Evolutionary conservation across 2,888 invertebrate species (phyloP), one percentile per base, ranked within the genome.

Genomic region (Ophion ventricosus): DNA sequence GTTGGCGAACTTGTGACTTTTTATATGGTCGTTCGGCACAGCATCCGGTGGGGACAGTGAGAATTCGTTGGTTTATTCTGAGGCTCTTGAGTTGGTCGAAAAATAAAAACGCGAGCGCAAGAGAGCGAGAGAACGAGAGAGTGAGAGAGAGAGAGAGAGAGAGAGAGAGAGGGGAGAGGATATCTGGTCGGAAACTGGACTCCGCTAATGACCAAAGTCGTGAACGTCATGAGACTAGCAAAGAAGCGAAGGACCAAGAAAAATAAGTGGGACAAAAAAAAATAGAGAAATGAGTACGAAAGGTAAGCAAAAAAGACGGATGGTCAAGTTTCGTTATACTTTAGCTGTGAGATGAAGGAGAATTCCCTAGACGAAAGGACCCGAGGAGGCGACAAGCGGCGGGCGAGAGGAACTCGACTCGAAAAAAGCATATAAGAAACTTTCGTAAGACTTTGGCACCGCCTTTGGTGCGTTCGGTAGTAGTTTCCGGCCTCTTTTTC

Each of bases 191-290:
- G 82, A 79, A 76, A 81, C 75, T 75, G 72, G 75, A 84, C 82
- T 76, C 84, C 72, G 79, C 84, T 84, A 84, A 84, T 82, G 84
- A 84, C 84, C 84, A 63, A 82, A 82, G 84, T 84, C 84, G 82
- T 84, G 82, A 84, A 82, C 84, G 70, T 78, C 82, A 73, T 67
- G 40, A 26, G 56, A 43, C 61, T 56, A 17, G 14, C 56, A 57
- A 73, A 73, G 73, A 69, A 63, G 43, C 54, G 11, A 14, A 63
- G 56, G 11, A 49, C 35, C 25, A 29, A 69, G 25, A 75, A 75
- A 77, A 78, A 61, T 25, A 43, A 40, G 20, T 11, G 49, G 49
- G 14, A 49, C 14, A 40, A 43, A 61, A 25, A 43, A 29, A 35
- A 66, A 43, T 35, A 49, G 66, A 73, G 66, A 73, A 66, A 75